Evolutionary conservation across 2,888 invertebrate species (phyloP).

Genomic region (Venusia cambrica): DNA sequence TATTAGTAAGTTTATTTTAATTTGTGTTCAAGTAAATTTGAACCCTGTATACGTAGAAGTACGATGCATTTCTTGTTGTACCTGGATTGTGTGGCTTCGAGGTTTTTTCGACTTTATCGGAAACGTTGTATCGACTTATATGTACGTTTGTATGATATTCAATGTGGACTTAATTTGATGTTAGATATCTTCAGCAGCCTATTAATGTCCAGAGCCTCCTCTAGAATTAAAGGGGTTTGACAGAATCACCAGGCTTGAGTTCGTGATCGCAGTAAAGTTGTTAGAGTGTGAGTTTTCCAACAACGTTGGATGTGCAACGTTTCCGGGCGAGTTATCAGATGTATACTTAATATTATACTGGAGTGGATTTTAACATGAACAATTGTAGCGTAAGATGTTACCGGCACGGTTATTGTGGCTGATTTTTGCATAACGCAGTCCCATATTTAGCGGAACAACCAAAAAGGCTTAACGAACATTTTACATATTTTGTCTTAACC

Average conservation of each 20-base stretch:
- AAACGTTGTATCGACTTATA: too few relatives aligned
- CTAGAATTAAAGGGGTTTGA: too few relatives aligned
- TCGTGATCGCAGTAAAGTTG: too few relatives aligned
- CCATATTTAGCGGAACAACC: too few relatives aligned
- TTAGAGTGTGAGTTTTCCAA: too few relatives aligned
- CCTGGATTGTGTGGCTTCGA: constrained; percentile 31
- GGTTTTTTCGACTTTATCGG: constrained; percentile 2
- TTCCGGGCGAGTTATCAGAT: constrained; percentile 10
- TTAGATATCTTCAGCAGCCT: too few relatives aligned
- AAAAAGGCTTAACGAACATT: too few relatives aligned
- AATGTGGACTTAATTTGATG: too few relatives aligned
- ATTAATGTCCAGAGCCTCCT: too few relatives aligned
- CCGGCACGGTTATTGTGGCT: constrained; percentile 5
- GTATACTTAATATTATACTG: constrained; percentile 22
- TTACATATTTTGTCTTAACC: too few relatives aligned
- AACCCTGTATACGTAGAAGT: constrained; percentile 27
- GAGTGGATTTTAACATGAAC: constrained; percentile 15
- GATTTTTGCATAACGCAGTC: constrained; percentile 2
- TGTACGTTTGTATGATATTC: too few relatives aligned
- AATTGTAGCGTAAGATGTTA: constrained; percentile 12
- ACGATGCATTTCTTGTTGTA: constrained; percentile 41
- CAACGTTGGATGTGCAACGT: constrained; percentile 18
- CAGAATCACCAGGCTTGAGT: too few relatives aligned
- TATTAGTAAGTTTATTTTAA: constrained; percentile 19
- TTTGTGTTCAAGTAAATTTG: constrained; percentile 20